Evolutionary conservation across 2,113 vertebrate genomes (phyloP), one percentile per base, ranked within the genome.

Genomic region (Ibidorhyncha struthersii): DNA sequence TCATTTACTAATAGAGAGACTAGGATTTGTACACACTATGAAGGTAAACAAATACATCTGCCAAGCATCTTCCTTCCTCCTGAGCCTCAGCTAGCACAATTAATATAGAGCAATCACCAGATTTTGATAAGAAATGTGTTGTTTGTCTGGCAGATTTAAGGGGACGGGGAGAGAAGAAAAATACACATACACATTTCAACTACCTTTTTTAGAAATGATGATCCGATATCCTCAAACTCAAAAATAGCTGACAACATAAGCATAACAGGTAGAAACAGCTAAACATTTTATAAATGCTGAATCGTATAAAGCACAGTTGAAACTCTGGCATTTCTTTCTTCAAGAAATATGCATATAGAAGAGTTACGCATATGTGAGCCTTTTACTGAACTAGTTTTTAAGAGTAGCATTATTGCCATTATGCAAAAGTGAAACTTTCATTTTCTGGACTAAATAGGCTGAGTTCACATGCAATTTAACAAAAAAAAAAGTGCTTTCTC

Each of bases 11-110:
- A 93, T 38, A 40, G 53, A 94, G 52, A 90, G 26, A 76, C 23
- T 14, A 78, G 59, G 67, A 88, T 82, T 70, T 70, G 82, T 55
- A 80, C 59, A 77, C 50, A 50, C 50, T 53, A 40, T 0, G 0
- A 77, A 96, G 50, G 91, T 95, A 96, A 93, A 96, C 81, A 95
- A 95, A 88, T 18, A 80, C 47, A 95, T 82, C 69, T 92, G 83
- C 38, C 87, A 82, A 71, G 52, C 25, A 70, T 23, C 81, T 90
- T 85, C 32, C 69, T 59, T 67, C 61, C 71, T 94, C 53, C 73
- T 50, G 29, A 96, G 86, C 66, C 58, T 76, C 52, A 85, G 38
- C 27, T 49, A 81, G 40, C 43, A 30, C 40, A 61, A 88, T 58
- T 53, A 85, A 96, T n/a, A n/a, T n/a, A n/a, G n/a, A n/a, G n/a